Conservation (phyloP, 1,140 invertebrate genomes). For the Drosophila tsacasi region DNA sequence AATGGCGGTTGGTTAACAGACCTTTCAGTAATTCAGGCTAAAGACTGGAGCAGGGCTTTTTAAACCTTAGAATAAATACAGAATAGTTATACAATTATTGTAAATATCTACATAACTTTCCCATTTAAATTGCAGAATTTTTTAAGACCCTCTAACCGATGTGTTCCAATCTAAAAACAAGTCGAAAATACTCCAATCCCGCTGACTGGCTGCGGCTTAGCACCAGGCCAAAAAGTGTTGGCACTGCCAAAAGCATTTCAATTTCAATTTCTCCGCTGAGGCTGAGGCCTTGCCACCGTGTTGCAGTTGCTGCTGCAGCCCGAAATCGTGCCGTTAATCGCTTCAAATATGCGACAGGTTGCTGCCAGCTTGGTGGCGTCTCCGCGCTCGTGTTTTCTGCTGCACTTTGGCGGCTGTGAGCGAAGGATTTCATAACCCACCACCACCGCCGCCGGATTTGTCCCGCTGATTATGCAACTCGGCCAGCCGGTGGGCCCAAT, state of each 20-base stretch:
- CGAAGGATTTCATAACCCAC: slow-evolving; percentile 79
- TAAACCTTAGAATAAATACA: neutral
- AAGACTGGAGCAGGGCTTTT: fast-evolving
- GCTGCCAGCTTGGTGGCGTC: slow-evolving; percentile 62
- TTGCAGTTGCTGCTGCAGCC: slow-evolving; percentile 26
- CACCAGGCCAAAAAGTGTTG: slow-evolving; percentile 56
- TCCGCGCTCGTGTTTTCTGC: slow-evolving; percentile 40
- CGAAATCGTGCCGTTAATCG: slow-evolving; percentile 80
- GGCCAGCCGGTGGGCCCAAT: slow-evolving; percentile 45
- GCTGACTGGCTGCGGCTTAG: slow-evolving; percentile 10
- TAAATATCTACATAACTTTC: neutral
- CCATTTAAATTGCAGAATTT: neutral
- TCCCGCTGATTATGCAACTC: slow-evolving; percentile 79
- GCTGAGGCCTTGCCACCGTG: slow-evolving; percentile 49
- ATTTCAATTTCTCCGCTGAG: slow-evolving; percentile 69
- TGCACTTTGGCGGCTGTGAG: slow-evolving; percentile 56
- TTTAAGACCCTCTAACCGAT: neutral
- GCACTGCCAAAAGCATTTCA: slow-evolving; percentile 80
- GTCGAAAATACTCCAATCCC: slow-evolving; percentile 11
- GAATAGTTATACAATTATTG: neutral
- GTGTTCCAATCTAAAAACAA: no score
- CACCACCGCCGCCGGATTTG: slow-evolving; percentile 55
- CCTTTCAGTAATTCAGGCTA: neutral
- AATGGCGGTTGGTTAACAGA: neutral
- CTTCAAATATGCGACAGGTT: slow-evolving; percentile 82